These are phyloP conservation scores for Hyla sarda DNA, from an alignment of 2,113 vertebrate genomes.

Conservation along the genomic window DNA sequence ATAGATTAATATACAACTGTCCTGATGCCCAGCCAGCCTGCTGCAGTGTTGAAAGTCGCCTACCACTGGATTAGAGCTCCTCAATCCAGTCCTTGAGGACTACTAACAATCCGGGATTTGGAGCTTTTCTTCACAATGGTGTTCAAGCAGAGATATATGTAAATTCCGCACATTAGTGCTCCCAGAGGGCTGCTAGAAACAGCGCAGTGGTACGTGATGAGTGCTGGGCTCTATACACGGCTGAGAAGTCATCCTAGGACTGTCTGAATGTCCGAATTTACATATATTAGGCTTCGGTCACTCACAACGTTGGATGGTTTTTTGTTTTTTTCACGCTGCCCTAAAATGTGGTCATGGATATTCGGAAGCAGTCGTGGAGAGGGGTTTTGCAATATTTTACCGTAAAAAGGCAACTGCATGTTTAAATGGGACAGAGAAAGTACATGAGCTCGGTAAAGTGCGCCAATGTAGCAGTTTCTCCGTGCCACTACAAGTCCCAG, in stretches of 20 bases:
- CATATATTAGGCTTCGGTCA: background rate
- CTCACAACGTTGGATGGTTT: background rate
- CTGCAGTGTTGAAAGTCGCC: constrained; percentile 21
- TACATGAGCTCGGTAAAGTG: no score
- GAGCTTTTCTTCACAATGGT: constrained; percentile 38
- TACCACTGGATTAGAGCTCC: constrained; percentile 41
- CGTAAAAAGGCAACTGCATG: background rate
- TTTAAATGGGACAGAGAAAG: no score
- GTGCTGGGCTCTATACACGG: background rate
- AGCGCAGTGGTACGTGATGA: background rate
- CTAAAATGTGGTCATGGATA: background rate
- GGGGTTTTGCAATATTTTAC: background rate
- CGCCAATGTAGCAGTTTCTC: background rate
- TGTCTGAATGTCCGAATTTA: background rate
- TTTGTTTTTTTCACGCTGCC: no score
- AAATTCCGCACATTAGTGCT: constrained; percentile 38
- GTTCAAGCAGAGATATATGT: constrained; percentile 44
- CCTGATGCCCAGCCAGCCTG: background rate
- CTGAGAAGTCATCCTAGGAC: background rate
- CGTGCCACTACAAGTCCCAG: background rate
- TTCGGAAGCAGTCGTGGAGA: no score
- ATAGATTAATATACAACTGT: constrained; percentile 22
- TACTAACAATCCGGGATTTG: constrained; percentile 34
- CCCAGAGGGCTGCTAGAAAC: constrained; percentile 17
- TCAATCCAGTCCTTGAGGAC: constrained; percentile 44